A percentile compares a stretch with the other conserved stretches of the same genome.
These are phyloP conservation scores for Triplophysa yarkandensis DNA, from an alignment of 2,797 vertebrate species.

Conservation along the genomic window DNA sequence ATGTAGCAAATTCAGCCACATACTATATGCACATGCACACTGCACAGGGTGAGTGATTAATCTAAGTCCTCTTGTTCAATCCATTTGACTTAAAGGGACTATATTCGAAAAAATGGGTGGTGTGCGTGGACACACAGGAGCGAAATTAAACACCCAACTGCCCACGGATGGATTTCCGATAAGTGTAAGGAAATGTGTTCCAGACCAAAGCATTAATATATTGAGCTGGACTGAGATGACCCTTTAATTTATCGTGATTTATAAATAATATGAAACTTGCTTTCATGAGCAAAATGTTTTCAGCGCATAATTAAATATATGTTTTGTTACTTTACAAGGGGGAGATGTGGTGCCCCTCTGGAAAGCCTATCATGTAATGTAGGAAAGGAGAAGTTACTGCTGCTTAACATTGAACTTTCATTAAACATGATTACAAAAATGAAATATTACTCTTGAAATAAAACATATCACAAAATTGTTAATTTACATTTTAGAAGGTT, in stretches of 20 bases:
- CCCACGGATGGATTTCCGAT: conserved; percentile 75
- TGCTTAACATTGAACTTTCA: background rate
- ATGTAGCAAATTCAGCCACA: conserved; percentile 35
- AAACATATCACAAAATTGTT: background rate
- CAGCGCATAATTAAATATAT: background rate
- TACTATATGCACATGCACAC: conserved; percentile 46
- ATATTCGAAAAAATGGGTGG: conserved; percentile 55
- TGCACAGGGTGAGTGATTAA: conserved; percentile 49
- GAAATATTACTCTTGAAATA: background rate
- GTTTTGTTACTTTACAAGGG: background rate
- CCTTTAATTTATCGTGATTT: conserved; percentile 37
- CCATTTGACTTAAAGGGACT: conserved; percentile 63
- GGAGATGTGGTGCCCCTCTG: background rate
- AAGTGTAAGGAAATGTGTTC: conserved; percentile 60
- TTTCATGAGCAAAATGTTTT: background rate
- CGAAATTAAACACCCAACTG: conserved; percentile 59
- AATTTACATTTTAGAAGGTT: background rate
- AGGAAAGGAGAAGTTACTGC: background rate
- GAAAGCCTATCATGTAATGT: background rate
- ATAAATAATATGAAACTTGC: conserved; percentile 2
- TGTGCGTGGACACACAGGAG: conserved; percentile 44
- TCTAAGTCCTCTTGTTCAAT: conserved; percentile 55
- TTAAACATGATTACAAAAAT: background rate
- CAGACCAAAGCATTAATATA: conserved; percentile 64
- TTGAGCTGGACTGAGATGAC: conserved; percentile 58